phyloP scores from a whole-genome alignment of 92 coral and sea anemone species.

The Epizoanthus stellaris region DNA sequence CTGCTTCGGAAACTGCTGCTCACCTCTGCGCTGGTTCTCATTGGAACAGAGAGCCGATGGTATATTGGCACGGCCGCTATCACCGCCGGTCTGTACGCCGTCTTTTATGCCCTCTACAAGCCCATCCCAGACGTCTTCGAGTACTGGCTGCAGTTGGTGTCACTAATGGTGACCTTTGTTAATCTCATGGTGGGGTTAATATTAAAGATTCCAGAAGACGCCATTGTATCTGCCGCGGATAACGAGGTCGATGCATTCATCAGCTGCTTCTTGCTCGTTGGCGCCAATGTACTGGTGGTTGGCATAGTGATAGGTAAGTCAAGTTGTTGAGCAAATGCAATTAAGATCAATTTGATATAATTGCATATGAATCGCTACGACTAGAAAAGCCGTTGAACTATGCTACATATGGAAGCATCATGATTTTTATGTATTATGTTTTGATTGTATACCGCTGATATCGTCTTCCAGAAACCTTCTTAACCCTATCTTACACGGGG shows the following conservation, averaged over 20 bases:
- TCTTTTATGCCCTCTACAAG: slow-evolving; percentile 36
- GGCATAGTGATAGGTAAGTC: slow-evolving; percentile 2
- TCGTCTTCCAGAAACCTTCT: no score
- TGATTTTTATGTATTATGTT: no score
- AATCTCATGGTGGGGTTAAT: slow-evolving; percentile 44
- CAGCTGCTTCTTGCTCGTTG: neutral
- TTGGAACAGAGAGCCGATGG: slow-evolving; percentile 42
- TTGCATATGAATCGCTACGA: no score
- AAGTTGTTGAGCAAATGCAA: no score
- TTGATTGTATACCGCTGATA: no score
- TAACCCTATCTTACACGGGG: no score
- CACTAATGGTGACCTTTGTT: slow-evolving; percentile 39
- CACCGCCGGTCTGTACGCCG: slow-evolving; percentile 43
- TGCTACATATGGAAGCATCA: no score
- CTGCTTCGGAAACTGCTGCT: slow-evolving; percentile 43
- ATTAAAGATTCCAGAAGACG: slow-evolving; percentile 8
- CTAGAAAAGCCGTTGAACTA: no score
- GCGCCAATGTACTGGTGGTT: neutral
- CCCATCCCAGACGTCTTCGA: slow-evolving; percentile 53
- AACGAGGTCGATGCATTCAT: neutral
- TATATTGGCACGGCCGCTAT: slow-evolving; percentile 40
- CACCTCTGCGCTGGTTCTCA: slow-evolving; percentile 21
- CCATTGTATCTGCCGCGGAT: neutral
- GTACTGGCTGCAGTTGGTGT: slow-evolving; percentile 55
- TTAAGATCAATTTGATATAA: no score